Evolutionary conservation across 2,888 invertebrate genomes (phyloP).

Genomic region (Neoitamus cyanurus): DNA sequence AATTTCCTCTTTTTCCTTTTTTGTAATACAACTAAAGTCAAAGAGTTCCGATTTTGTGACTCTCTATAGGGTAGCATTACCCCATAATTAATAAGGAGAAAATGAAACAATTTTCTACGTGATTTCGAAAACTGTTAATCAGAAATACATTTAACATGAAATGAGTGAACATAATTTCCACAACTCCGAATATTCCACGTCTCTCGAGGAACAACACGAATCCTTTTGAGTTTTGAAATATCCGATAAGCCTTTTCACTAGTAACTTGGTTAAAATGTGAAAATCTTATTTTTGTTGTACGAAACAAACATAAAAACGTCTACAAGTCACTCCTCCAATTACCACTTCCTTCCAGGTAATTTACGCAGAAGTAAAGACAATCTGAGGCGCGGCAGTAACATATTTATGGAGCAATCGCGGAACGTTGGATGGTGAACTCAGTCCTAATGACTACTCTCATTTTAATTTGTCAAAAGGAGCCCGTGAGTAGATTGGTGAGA

Average conservation of each 20-base stretch:
- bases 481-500: neutral
- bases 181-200: too few relatives aligned
- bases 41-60: too few relatives aligned
- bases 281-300: neutral
- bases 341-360: neutral
- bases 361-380: neutral
- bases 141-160: too few relatives aligned
- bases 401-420: neutral
- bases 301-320: neutral
- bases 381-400: neutral
- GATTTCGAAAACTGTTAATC: too few relatives aligned
- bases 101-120: too few relatives aligned
- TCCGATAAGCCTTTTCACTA: neutral
- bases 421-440: neutral
- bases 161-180: too few relatives aligned
- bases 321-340: neutral
- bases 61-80: too few relatives aligned
- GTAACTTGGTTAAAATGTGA: too few relatives aligned
- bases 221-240: neutral
- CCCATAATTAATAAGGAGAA: too few relatives aligned
- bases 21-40: too few relatives aligned
- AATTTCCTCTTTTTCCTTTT: too few relatives aligned
- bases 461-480: conserved; percentile 29
- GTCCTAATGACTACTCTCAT: conserved; percentile 21
- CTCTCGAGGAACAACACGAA: too few relatives aligned